Percentiles rank a stretch among this genome's conserved stretches.
Conservation (phyloP, 2,888 invertebrate genomes). For the Xestobium rufovillosum region DNA sequence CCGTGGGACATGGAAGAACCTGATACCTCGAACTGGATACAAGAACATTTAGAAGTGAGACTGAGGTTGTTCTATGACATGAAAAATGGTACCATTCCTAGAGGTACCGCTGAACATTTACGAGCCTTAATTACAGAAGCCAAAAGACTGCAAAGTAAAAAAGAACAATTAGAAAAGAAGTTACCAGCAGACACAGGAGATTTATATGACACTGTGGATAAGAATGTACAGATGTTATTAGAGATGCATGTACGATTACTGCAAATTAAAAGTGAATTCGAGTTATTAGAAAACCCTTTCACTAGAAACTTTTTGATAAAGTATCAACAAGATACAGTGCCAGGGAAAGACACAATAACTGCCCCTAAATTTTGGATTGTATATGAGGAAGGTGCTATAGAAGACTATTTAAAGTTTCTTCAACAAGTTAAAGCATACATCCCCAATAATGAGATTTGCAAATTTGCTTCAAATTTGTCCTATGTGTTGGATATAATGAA, state of each 20-base stretch:
- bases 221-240: constrained; percentile 45
- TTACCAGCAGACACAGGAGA: constrained; percentile 32
- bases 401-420: constrained; percentile 44
- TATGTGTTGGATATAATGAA: constrained; percentile 42
- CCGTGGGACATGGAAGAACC: constrained; percentile 65
- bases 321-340: constrained; percentile 24
- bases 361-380: constrained; percentile 41
- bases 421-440: constrained; percentile 40
- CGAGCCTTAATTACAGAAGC: constrained; percentile 49
- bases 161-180: constrained; percentile 43
- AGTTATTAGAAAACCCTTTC: constrained; percentile 52
- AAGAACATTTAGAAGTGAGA: constrained; percentile 48
- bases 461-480: constrained; percentile 40
- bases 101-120: constrained; percentile 47
- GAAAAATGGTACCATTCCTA: constrained; percentile 47
- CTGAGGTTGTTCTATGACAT: constrained; percentile 52
- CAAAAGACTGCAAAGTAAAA: constrained; percentile 45
- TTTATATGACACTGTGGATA: constrained; percentile 27
- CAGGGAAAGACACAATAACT: constrained; percentile 12
- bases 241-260: constrained; percentile 49
- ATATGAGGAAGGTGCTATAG: constrained; percentile 43
- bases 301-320: constrained; percentile 46
- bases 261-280: constrained; percentile 52
- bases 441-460: constrained; percentile 36
- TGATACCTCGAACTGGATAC: constrained; percentile 51